Evolutionary conservation across 2,113 vertebrate genomes (phyloP).

Genomic region (Zapus hudsonius): DNA sequence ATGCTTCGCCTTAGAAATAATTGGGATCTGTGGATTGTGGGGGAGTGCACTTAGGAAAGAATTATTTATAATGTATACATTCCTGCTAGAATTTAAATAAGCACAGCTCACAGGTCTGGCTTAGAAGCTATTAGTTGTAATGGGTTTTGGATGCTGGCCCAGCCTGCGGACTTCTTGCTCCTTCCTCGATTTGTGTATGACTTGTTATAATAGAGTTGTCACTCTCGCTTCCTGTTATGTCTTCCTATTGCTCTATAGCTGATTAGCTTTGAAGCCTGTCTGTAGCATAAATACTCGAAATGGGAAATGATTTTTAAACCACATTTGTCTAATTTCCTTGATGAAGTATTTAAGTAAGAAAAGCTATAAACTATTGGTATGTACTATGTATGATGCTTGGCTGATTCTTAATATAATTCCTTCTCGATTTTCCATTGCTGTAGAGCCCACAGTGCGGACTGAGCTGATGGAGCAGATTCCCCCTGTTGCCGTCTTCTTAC

Average conservation of each 20-base stretch:
- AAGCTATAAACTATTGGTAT: constrained; percentile 61
- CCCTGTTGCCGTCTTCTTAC: constrained; percentile 92
- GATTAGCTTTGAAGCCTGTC: constrained; percentile 74
- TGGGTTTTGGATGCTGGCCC: constrained; percentile 72
- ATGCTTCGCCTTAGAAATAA: constrained; percentile 74
- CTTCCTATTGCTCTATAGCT: constrained; percentile 62
- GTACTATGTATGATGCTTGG: background rate
- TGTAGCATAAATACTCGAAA: constrained; percentile 75
- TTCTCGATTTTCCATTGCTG: constrained; percentile 55
- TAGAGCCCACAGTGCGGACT: constrained; percentile 93
- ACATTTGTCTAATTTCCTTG: constrained; percentile 75
- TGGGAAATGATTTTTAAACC: constrained; percentile 76
- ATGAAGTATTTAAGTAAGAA: constrained; percentile 76
- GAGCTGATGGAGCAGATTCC: constrained; percentile 96
- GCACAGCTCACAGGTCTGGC: constrained; percentile 64
- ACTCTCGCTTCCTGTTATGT: constrained; percentile 66
- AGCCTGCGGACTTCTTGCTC: constrained; percentile 17
- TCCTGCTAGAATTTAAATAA: constrained; percentile 70
- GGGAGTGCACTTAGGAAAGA: constrained; percentile 73
- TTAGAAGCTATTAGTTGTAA: constrained; percentile 61
- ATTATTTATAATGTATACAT: constrained; percentile 76
- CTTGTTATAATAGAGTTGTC: constrained; percentile 75
- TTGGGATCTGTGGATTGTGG: constrained; percentile 70
- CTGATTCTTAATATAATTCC: constrained; percentile 35
- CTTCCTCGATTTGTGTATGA: constrained; percentile 55